Evolutionary conservation across 1,140 invertebrate species (phyloP).

Genomic region (Lutraria rhynchaena): DNA sequence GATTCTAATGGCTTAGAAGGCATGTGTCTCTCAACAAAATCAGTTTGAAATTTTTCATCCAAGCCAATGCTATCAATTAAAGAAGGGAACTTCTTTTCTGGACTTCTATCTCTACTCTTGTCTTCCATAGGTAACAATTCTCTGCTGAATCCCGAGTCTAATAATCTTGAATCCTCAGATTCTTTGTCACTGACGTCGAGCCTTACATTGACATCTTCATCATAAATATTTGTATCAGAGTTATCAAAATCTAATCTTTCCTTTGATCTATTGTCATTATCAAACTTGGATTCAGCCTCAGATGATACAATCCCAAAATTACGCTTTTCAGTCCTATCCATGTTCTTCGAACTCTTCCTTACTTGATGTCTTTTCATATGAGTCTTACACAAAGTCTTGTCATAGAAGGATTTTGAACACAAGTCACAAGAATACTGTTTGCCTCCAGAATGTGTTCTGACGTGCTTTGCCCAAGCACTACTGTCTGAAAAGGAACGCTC

Average conservation of each 20-base stretch:
- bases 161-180: conserved; percentile 30
- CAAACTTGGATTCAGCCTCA: conserved; percentile 16
- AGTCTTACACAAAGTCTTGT: conserved; percentile 50
- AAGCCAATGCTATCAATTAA: conserved; percentile 47
- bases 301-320: conserved; percentile 23
- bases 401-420: conserved; percentile 58
- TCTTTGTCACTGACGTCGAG: conserved; percentile 50
- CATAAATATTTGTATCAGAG: conserved; percentile 5
- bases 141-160: conserved; percentile 32
- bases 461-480: conserved; percentile 54
- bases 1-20: conserved; percentile 43
- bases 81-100: conserved; percentile 31
- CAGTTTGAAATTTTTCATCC: conserved; percentile 55
- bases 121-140: not conserved
- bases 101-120: conserved; percentile 10
- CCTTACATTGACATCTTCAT: conserved; percentile 24
- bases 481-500: conserved; percentile 50
- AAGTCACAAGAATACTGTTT: conserved; percentile 56
- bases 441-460: conserved; percentile 50
- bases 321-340: conserved; percentile 35
- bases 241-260: not conserved
- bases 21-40: conserved; percentile 57
- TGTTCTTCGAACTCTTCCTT: not conserved
- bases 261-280: not conserved
- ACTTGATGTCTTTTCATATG: conserved; percentile 48